Conservation (phyloP, 2,888 invertebrate genomes). For the Drosophila birchii region DNA sequence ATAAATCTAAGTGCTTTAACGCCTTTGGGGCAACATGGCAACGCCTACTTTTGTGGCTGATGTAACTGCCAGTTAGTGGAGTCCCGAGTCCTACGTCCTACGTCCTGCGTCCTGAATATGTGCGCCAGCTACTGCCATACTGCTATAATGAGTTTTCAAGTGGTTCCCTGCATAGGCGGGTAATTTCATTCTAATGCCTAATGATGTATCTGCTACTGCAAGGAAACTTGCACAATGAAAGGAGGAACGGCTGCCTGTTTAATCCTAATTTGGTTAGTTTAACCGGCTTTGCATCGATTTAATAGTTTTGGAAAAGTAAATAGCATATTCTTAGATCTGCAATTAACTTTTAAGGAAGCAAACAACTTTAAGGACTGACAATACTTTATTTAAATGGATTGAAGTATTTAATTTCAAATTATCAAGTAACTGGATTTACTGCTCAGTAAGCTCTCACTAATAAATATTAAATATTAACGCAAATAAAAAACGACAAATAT, state of each 20-base stretch:
- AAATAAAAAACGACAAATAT: not conserved
- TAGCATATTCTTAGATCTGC: not conserved
- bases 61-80: conserved; percentile 66
- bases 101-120: conserved; percentile 16
- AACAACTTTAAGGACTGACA: not conserved
- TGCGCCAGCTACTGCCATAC: conserved; percentile 45
- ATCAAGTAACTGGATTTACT: no score
- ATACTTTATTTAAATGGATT: not conserved
- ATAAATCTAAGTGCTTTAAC: conserved; percentile 79
- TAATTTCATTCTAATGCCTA: conserved; percentile 76
- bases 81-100: conserved; percentile 4
- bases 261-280: conserved; percentile 19
- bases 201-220: conserved; percentile 65
- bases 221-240: conserved; percentile 45
- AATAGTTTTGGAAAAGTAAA: not conserved
- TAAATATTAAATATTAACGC: not conserved
- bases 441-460: not conserved
- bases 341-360: not conserved
- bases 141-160: conserved; percentile 76
- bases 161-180: conserved; percentile 79
- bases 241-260: conserved; percentile 13
- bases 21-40: conserved; percentile 68
- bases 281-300: not conserved
- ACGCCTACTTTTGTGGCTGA: conserved; percentile 74
- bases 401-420: no score